Evolutionary conservation across 37 sponge, comb jelly and placozoan genomes (phyloP), one percentile per base, ranked within the genome.

Genomic region (Spongilla lacustris): DNA sequence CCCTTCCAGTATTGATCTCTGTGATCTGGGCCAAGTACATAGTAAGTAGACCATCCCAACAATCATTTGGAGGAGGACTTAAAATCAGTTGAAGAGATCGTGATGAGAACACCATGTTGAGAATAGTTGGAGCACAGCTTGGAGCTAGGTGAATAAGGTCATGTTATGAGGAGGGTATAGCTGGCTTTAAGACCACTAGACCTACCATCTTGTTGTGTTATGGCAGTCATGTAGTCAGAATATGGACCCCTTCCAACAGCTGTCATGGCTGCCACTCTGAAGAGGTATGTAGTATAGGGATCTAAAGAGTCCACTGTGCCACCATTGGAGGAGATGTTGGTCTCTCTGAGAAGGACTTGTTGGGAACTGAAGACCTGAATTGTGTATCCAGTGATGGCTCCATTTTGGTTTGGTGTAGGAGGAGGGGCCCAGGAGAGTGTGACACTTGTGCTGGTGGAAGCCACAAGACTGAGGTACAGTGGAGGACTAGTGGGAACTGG

Each of bases 281-380:
- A 76, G 23, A 77, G 31, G 46, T 86, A 86, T 2, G 73, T 73
- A 36, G 79, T 71, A 67, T 58, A 86, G n/a, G 86, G 86, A 72
- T 11, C 66, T 27, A 86, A 36, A 35, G 70, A 69, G 41, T 72
- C 31, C 13, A 79, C 30, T 2, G 73, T 79, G 24, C 70, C 28
- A 9, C 17, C 26, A 12, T 58, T 79, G 11, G 68, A 67, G 26
- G 38, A 26, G 22, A 50, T 81, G 67, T 28, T 22, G 38, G 25
- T 23, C 35, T 77, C 74, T 34, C 33, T 30, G 22, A 21, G 22
- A 31, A 34, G 34, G 29, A 31, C 32, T 21, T 21, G 29, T 29
- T 22, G 28, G 22, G 9, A 4, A 30, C 11, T 21, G 23, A 21
- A 34, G 34, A 25, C 29, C 74, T 21, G 23, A 29, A 74, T 2